Conservation (phyloP, 2,888 invertebrate species). For the Cyclophora punctaria region DNA sequence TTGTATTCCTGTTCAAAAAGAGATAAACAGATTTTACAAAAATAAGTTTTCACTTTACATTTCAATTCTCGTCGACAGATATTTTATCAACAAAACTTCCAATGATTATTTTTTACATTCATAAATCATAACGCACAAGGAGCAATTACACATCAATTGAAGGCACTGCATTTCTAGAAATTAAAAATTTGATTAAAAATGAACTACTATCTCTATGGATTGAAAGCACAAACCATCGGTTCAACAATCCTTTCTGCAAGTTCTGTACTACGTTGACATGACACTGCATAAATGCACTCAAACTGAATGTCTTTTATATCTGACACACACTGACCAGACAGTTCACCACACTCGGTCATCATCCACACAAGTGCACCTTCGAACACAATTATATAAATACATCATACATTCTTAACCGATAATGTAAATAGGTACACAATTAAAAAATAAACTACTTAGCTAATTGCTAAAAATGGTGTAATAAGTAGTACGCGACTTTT, state of each 20-base stretch:
- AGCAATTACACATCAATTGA: constrained; percentile 46
- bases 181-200: neutral
- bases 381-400: constrained; percentile 14
- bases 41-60: constrained; percentile 13
- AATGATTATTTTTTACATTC: constrained; percentile 21
- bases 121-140: constrained; percentile 31
- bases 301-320: constrained; percentile 9
- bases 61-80: constrained; percentile 8
- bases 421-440: constrained; percentile 17
- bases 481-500: constrained; percentile 20
- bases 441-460: constrained; percentile 59
- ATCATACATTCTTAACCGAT: constrained; percentile 14
- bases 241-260: neutral
- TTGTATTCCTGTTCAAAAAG: constrained; percentile 10
- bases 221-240: neutral
- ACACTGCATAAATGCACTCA: constrained; percentile 8
- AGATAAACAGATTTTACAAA: constrained; percentile 16
- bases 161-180: constrained; percentile 61
- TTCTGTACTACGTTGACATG: constrained; percentile 5
- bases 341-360: neutral
- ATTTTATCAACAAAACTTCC: constrained; percentile 18
- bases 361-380: constrained; percentile 18
- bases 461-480: constrained; percentile 61
- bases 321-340: constrained; percentile 4
- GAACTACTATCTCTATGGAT: too few species aligned